Evolutionary conservation across 2,888 invertebrate genomes (phyloP).

Genomic region (Drosophila conformis): DNA sequence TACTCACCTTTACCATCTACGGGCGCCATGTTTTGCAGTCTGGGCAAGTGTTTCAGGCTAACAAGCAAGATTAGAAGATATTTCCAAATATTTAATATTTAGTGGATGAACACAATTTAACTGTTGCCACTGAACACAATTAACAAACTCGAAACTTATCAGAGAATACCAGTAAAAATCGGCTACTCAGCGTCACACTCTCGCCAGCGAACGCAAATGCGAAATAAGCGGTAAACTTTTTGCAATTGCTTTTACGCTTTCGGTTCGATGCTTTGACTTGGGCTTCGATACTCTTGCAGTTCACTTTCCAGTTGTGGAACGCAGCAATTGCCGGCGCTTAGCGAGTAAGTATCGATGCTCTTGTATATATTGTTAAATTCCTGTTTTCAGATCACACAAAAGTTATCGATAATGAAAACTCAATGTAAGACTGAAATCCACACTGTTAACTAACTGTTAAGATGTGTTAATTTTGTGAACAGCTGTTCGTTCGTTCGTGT

Average conservation of each 20-base stretch:
- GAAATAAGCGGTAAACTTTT: conserved; percentile 73
- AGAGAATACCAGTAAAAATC: conserved; percentile 6
- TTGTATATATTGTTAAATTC: neutral
- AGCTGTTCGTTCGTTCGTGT: neutral
- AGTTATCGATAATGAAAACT: neutral
- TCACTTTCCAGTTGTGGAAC: conserved; percentile 51
- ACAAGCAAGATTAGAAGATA: conserved; percentile 53
- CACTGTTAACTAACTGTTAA: neutral
- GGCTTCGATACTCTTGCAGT: conserved; percentile 20
- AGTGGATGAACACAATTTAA: conserved; percentile 19
- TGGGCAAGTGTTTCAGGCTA: conserved; percentile 52
- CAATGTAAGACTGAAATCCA: neutral
- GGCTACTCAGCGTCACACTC: conserved; percentile 29
- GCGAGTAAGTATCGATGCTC: conserved; percentile 26
- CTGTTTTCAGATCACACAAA: neutral
- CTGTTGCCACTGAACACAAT: conserved; percentile 17
- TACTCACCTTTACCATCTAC: conserved; percentile 62
- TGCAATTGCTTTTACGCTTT: conserved; percentile 65
- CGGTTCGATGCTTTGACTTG: conserved; percentile 41
- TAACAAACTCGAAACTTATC: conserved; percentile 16
- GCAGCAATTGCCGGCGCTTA: conserved; percentile 24
- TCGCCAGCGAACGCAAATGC: conserved; percentile 61
- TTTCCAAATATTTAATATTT: conserved; percentile 40
- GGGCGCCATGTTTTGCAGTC: conserved; percentile 72
- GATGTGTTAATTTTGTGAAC: neutral